Percentiles rank a stretch among this genome's conserved stretches.
Conservation (phyloP, 1,140 invertebrate genomes). For the Zaprionus ghesquierei region DNA sequence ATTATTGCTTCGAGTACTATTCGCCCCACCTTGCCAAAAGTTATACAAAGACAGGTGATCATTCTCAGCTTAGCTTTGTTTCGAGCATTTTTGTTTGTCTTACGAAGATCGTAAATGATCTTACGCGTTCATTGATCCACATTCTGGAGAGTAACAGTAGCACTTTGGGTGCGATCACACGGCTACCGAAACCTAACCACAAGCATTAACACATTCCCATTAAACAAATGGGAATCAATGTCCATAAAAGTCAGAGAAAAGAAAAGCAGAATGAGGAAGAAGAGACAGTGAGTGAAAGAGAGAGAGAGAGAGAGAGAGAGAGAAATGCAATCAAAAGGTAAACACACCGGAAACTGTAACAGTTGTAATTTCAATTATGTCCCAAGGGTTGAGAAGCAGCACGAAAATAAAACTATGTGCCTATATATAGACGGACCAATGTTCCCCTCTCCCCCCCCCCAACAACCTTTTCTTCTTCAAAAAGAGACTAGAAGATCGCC, state of each 20-base stretch:
- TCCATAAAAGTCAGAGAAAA: constrained; percentile 27
- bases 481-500: constrained; percentile 17
- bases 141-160: constrained; percentile 36
- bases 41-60: not conserved
- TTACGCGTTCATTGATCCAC: constrained; percentile 50
- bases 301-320: not conserved
- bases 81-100: not conserved
- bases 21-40: not conserved
- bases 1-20: not conserved
- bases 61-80: not conserved
- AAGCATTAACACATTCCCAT: constrained; percentile 63
- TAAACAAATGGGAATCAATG: constrained; percentile 44
- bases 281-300: not conserved
- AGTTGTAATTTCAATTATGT: constrained; percentile 72
- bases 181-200: constrained; percentile 29
- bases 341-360: constrained; percentile 71
- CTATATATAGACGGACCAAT: not conserved
- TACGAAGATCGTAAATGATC: constrained; percentile 12
- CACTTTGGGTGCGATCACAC: constrained; percentile 18
- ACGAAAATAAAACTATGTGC: not conserved
- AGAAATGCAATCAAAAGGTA: constrained; percentile 58
- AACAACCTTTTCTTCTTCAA: not conserved
- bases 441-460: not conserved
- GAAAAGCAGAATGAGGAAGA: not conserved
- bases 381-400: constrained; percentile 43